Evolutionary conservation across 2,113 vertebrate species (phyloP).

Genomic region (Albula goreensis): DNA sequence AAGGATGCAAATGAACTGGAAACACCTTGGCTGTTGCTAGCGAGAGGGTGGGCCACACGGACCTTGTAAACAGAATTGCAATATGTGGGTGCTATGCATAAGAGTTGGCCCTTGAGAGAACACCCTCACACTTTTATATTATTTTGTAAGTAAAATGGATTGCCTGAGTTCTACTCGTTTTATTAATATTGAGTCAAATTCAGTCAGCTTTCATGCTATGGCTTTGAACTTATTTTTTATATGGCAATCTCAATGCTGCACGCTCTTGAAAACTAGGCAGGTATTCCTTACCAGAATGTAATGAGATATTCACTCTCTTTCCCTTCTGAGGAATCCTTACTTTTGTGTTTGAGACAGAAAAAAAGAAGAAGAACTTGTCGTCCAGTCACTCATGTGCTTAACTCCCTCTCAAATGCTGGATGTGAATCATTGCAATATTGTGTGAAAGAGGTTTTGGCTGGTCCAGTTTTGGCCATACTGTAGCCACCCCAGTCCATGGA

Average conservation of each 20-base stretch:
- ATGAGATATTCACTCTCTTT: neutral
- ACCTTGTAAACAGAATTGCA: conserved; percentile 18
- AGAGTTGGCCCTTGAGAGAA: neutral
- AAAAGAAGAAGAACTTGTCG: neutral
- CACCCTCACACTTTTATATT: conserved; percentile 3
- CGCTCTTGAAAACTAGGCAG: neutral
- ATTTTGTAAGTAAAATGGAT: conserved; percentile 18
- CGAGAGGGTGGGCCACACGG: conserved; percentile 9
- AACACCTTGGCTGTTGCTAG: conserved; percentile 24
- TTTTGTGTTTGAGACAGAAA: neutral
- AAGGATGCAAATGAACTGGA: conserved; percentile 36
- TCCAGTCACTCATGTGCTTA: neutral
- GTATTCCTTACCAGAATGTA: neutral
- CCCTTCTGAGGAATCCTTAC: neutral
- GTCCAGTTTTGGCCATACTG: neutral
- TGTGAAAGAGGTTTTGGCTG: neutral
- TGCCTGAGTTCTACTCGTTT: conserved; percentile 3
- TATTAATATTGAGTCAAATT: conserved; percentile 17
- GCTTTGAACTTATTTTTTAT: conserved; percentile 16
- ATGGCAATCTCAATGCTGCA: neutral
- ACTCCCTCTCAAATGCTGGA: neutral
- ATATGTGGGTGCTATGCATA: conserved; percentile 16
- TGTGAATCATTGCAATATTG: neutral
- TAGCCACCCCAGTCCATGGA: no score
- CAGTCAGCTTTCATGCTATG: conserved; percentile 2